Evolutionary conservation across 2,113 vertebrate genomes (phyloP), one percentile per base, ranked within the genome.

Genomic region (Chaenogobius annularis): DNA sequence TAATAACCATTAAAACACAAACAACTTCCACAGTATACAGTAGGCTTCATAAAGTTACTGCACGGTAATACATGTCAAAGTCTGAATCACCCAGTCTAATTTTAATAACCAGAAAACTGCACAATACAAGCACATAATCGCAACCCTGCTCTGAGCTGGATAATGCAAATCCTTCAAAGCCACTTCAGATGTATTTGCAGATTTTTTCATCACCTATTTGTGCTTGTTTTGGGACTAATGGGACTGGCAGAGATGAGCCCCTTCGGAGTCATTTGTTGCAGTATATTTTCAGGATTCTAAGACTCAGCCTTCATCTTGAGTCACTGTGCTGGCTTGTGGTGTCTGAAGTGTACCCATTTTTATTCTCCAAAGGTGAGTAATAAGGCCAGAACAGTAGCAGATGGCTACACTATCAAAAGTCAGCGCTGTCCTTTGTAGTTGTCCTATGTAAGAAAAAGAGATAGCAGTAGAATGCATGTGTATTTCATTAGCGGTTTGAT

Each of bases 111-210:
- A 61, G 14, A 61, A 61, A 31, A 35, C 55, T 26, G 26, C 23
- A 55, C 54, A 35, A 1, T 26, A 61, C 58, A 8, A 19, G 58
- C 3, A 14, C 26, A 61, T 61, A 35, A 61, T 61, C 14, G 35
- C 17, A 35, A 61, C 7, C 58, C 54, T n/a, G 44, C 50, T 14
- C 58, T 31, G 26, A 8, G 23, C 58, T 35, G 23, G 58, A 61
- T 61, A 35, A 61, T 61, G 35, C 23, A 61, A 61, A 61, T 31
- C 58, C 26, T 37, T 61, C 58, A 61, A 61, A 61, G 58, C 26
- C 58, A 63, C 61, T 20, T 40, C 61, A 63, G 31, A 63, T 40
- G 61, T 40, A 63, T 63, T 63, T 63, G 61, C 61, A 63, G 61
- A 40, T 63, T 40, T 40, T 7, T 63, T 63, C 61, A 40, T 63